Percentiles rank a stretch among this genome's conserved stretches.
phyloP scores from a whole-genome alignment of 2,113 vertebrate genomes.

The Chunga burmeisteri region DNA sequence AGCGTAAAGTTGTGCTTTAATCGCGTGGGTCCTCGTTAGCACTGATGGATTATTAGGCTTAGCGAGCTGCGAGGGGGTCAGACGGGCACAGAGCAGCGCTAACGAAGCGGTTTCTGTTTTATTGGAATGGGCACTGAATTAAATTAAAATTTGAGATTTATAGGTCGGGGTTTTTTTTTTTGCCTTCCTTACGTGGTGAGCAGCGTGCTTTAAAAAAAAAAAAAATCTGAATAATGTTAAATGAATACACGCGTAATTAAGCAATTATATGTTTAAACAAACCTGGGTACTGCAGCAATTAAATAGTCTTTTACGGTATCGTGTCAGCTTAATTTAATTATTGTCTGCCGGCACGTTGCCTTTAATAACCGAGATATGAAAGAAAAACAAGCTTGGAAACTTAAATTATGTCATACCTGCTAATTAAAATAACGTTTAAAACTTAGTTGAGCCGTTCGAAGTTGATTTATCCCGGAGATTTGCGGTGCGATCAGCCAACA shows the following conservation, averaged over 20 bases:
- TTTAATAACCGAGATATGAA: neutral
- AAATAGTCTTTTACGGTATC: neutral
- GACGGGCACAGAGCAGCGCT: neutral
- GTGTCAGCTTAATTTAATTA: neutral
- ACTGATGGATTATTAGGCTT: neutral
- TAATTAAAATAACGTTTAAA: neutral
- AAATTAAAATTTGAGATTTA: neutral
- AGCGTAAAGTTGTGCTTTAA: neutral
- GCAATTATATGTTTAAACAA: neutral
- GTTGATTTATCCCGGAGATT: neutral
- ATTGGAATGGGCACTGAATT: neutral
- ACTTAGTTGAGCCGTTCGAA: neutral
- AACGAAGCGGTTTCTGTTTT: neutral
- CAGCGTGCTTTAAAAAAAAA: neutral
- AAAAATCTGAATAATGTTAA: neutral
- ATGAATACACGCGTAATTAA: neutral
- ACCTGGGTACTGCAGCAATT: neutral
- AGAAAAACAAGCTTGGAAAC: neutral
- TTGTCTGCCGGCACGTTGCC: neutral
- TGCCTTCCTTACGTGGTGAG: neutral
- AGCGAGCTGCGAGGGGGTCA: neutral
- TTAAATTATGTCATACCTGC: neutral
- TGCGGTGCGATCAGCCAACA: rapidly evolving
- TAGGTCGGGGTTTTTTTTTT: neutral
- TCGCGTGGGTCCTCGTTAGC: neutral